Conservation (phyloP, 2,888 invertebrate genomes). For the Phrixothrix hirtus region DNA sequence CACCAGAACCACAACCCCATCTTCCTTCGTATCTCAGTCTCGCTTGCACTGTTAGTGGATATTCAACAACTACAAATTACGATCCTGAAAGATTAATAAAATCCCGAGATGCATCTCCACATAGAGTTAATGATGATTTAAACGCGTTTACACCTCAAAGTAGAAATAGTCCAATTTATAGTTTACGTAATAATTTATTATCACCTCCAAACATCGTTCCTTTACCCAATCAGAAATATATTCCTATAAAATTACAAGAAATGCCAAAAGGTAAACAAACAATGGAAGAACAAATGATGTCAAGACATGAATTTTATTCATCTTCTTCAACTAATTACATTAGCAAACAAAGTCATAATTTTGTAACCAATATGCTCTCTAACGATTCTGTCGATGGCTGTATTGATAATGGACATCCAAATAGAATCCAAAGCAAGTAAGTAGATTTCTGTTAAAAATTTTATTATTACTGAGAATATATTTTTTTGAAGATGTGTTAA, state of each 20-base stretch:
- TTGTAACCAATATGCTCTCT: constrained; percentile 41
- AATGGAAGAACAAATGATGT: constrained; percentile 34
- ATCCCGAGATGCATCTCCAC: constrained; percentile 73
- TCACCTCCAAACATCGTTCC: constrained; percentile 56
- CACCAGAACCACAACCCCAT: constrained; percentile 57
- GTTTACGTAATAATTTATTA: constrained; percentile 49
- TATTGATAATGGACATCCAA: constrained; percentile 40
- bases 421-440: constrained; percentile 20
- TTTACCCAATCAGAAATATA: constrained; percentile 30
- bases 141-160: constrained; percentile 41
- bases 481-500: constrained; percentile 31
- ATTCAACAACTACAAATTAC: constrained; percentile 84
- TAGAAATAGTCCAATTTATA: constrained; percentile 38
- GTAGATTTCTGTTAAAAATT: not conserved
- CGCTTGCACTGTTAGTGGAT: constrained; percentile 89
- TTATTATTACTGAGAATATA: too few relatives aligned
- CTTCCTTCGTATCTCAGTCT: constrained; percentile 87
- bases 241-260: constrained; percentile 8
- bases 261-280: constrained; percentile 13
- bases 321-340: constrained; percentile 43
- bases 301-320: constrained; percentile 44
- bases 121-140: constrained; percentile 57
- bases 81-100: constrained; percentile 68
- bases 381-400: constrained; percentile 51
- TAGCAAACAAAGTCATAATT: constrained; percentile 34